These are phyloP conservation scores for Caenorhabditis becei DNA, from an alignment of 2,888 invertebrate genomes.

Conservation along the genomic window DNA sequence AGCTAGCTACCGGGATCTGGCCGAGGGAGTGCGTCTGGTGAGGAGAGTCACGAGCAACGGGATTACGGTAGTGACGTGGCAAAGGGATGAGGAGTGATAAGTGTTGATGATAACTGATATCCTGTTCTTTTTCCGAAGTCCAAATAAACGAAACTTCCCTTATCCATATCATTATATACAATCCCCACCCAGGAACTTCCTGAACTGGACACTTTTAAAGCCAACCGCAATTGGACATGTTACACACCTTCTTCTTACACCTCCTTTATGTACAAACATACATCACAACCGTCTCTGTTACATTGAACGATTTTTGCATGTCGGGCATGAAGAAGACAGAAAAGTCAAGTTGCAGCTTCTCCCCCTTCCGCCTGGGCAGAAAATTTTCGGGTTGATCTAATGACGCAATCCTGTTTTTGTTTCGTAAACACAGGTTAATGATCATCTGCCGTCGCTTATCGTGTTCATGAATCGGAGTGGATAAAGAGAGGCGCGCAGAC, in stretches of 20 bases:
- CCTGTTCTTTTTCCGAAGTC: too few relatives aligned
- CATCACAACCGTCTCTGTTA: slow-evolving; percentile 25
- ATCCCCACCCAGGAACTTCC: slow-evolving; percentile 10
- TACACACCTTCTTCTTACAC: background rate
- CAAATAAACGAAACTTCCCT: too few relatives aligned
- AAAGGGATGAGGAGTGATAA: too few relatives aligned
- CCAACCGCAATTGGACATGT: background rate
- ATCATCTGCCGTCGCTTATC: slow-evolving; percentile 33
- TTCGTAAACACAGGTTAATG: slow-evolving; percentile 41
- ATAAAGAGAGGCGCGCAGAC: slow-evolving; percentile 21
- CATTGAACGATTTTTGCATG: slow-evolving; percentile 42
- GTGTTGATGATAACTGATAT: too few relatives aligned
- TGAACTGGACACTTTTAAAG: slow-evolving; percentile 16
- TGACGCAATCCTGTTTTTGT: slow-evolving; percentile 44
- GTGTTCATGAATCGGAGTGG: slow-evolving; percentile 52
- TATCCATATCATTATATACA: background rate
- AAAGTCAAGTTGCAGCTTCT: slow-evolving; percentile 9
- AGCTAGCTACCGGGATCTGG: too few relatives aligned
- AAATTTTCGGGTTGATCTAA: slow-evolving; percentile 19
- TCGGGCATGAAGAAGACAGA: slow-evolving; percentile 4
- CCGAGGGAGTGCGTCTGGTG: too few relatives aligned
- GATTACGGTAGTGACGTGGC: too few relatives aligned
- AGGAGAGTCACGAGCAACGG: too few relatives aligned
- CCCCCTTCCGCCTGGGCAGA: background rate
- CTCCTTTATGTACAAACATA: slow-evolving; percentile 20